A percentile compares a stretch with the other conserved stretches of the same genome.
phyloP scores from a whole-genome alignment of 2,888 invertebrate genomes.

The Tipula confusa region DNA sequence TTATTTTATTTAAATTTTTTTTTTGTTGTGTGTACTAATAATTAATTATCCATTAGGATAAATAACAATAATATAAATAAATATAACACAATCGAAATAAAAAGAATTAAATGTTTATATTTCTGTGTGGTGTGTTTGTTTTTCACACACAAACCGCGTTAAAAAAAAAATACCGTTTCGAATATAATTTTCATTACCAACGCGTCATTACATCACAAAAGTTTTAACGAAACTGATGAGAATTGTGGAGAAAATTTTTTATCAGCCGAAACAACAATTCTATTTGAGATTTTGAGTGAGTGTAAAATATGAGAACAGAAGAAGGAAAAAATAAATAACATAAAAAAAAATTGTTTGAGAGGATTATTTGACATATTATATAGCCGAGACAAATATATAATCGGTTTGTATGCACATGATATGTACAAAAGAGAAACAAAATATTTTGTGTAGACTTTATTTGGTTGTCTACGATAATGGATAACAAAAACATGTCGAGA shows the following conservation, averaged over 20 bases:
- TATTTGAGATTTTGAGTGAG: no score
- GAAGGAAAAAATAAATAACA: background rate
- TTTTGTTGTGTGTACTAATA: background rate
- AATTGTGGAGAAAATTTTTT: background rate
- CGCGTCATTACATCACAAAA: background rate
- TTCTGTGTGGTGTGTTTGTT: background rate
- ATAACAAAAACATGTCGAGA: background rate
- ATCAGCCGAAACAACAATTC: background rate
- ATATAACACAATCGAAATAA: background rate
- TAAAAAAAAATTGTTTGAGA: conserved; percentile 9
- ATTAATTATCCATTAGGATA: conserved; percentile 1
- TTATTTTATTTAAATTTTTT: background rate
- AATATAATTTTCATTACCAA: background rate
- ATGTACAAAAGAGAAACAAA: background rate
- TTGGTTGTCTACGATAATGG: background rate
- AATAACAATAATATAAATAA: background rate
- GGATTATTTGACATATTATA: background rate
- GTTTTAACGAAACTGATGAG: background rate
- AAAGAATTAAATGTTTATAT: background rate
- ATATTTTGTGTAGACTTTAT: background rate
- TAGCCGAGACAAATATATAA: background rate
- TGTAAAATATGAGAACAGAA: no score
- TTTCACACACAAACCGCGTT: background rate
- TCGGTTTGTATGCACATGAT: background rate
- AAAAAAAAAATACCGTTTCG: background rate